Percentiles rank a stretch among this genome's conserved stretches.
Evolutionary conservation across 1,140 invertebrate species (phyloP).

Genomic region (Bombus vancouverensis): DNA sequence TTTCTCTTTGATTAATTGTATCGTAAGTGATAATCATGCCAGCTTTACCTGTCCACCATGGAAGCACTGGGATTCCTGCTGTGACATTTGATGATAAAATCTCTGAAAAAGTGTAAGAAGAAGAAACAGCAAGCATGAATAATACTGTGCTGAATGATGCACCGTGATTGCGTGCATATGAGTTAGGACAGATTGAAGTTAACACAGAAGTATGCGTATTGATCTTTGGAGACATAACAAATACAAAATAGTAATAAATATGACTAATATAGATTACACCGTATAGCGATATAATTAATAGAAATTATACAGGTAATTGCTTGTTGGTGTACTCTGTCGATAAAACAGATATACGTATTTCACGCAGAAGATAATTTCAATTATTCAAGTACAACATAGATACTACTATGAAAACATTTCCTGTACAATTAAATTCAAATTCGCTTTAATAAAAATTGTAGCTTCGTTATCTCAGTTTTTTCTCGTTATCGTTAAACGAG

Average conservation of each 20-base stretch:
- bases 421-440: no score
- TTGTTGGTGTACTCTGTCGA: no score
- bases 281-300: no score
- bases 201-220: neutral
- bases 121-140: constrained; percentile 66
- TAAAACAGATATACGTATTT: no score
- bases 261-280: no score
- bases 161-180: constrained; percentile 30
- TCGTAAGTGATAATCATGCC: constrained; percentile 1
- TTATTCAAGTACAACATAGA: no score
- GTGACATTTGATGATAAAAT: constrained; percentile 88
- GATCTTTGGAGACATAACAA: neutral
- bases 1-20: constrained; percentile 9
- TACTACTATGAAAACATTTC: no score
- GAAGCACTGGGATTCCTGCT: constrained; percentile 90
- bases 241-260: no score
- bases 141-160: constrained; percentile 35
- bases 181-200: neutral
- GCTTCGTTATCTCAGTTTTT: no score
- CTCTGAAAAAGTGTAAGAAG: constrained; percentile 78
- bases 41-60: constrained; percentile 86
- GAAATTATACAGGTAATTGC: neutral
- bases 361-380: no score
- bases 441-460: no score
- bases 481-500: no score